Evolutionary conservation across 2,797 vertebrate species (phyloP).

Genomic region (Melanotaenia boesemani): DNA sequence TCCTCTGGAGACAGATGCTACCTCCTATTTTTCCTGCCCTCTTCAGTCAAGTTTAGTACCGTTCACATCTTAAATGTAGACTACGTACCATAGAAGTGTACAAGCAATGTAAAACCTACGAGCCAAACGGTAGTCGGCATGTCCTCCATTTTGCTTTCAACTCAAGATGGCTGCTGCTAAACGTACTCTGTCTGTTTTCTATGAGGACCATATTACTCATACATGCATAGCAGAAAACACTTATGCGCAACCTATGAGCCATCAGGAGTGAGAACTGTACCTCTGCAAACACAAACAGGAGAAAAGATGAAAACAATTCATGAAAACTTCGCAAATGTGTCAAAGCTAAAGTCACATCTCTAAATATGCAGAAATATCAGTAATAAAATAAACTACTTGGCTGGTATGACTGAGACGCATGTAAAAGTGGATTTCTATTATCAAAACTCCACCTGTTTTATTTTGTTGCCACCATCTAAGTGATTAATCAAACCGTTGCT

Average conservation of each 20-base stretch:
- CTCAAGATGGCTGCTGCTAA: constrained; percentile 67
- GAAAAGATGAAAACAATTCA: too few relatives aligned
- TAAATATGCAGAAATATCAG: too few relatives aligned
- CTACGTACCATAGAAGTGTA: not conserved
- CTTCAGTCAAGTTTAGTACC: constrained; percentile 24
- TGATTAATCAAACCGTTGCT: too few relatives aligned
- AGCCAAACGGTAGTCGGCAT: constrained; percentile 26
- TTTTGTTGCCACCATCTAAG: too few relatives aligned
- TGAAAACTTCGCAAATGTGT: not conserved
- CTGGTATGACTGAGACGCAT: too few relatives aligned
- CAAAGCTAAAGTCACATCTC: not conserved
- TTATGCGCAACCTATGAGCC: not conserved
- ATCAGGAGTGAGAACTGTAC: not conserved
- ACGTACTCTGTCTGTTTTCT: not conserved
- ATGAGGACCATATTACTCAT: constrained; percentile 2
- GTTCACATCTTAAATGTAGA: constrained; percentile 9
- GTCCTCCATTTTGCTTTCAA: constrained; percentile 62
- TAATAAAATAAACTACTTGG: too few relatives aligned
- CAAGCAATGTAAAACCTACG: constrained; percentile 16
- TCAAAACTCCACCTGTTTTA: too few relatives aligned
- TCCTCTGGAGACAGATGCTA: constrained; percentile 24
- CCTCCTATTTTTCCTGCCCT: constrained; percentile 8
- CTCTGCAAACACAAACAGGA: too few relatives aligned
- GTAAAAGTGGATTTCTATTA: too few relatives aligned
- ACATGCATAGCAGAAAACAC: not conserved